Percentiles rank a stretch among this genome's conserved stretches.
These are phyloP conservation scores for Grapholita molesta DNA, from an alignment of 1,140 invertebrate species.

Conservation along the genomic window DNA sequence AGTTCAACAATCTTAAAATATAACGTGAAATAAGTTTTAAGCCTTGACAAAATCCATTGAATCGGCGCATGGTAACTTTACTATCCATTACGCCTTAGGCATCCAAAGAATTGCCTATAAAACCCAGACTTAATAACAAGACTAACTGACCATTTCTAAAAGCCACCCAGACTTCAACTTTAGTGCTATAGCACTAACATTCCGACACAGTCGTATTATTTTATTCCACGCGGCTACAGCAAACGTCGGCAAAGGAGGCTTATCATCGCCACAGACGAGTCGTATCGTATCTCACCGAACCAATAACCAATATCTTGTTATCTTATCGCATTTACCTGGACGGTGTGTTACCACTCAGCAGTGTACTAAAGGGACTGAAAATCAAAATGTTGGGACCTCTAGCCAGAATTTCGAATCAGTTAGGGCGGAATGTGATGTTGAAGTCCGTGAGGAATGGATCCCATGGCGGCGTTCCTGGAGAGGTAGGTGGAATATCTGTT, in stretches of 20 bases:
- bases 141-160: neutral
- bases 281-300: conserved; percentile 40
- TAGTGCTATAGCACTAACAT: neutral
- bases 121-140: neutral
- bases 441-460: conserved; percentile 78
- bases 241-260: conserved; percentile 17
- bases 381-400: conserved; percentile 55
- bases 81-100: neutral
- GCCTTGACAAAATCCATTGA: neutral
- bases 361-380: conserved; percentile 1
- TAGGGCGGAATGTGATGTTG: conserved; percentile 74
- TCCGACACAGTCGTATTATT: neutral
- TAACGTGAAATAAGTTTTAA: too few relatives aligned
- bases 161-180: neutral
- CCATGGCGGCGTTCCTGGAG: conserved; percentile 81
- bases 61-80: neutral
- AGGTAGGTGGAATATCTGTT: conserved; percentile 71
- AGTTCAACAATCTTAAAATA: too few relatives aligned
- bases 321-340: conserved; percentile 60
- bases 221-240: neutral
- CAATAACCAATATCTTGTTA: conserved; percentile 43
- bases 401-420: conserved; percentile 44
- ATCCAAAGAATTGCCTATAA: neutral
- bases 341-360: neutral
- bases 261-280: conserved; percentile 32